Evolutionary conservation across 2,113 vertebrate genomes (phyloP), one percentile per base, ranked within the genome.

Genomic region (Zeus faber): DNA sequence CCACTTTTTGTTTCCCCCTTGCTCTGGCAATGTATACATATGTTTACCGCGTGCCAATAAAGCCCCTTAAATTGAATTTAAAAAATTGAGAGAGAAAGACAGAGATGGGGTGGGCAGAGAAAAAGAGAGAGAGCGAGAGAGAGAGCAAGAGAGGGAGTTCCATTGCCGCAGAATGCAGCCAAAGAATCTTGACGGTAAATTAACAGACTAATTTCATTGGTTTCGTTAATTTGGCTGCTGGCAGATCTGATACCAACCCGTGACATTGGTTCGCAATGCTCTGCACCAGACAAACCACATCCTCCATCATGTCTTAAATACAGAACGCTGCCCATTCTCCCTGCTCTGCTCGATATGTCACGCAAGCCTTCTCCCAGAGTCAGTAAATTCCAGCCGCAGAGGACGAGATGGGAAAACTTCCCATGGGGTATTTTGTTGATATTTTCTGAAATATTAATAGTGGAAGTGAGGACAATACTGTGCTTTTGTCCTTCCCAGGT

Each of bases 171-270:
- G 54, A 50, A 29, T 57, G 49, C 59, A 55, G 24, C 52, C 43
- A 62, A 47, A 67, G 67, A 67, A 70, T 62, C 63, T 50, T n/a
- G 35, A 54, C 66, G 65, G 49, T 40, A 74, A 81, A 78, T 69
- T 71, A 58, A 78, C 71, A 67, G 63, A 72, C 70, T 84, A 84
- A 84, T 84, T 80, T 72, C 76, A 68, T 76, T 72, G 72, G 74
- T 81, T 72, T 74, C 8, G 48, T 73, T 85, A 63, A 84, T 84
- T 79, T 67, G 59, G 70, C 70, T 66, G 61, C 50, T 67, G 72
- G 62, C 58, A 62, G 61, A 78, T 82, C 77, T 70, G 81, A 76
- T 79, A 62, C 51, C 33, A 26, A 43, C 59, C 67, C 59, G 22
- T 84, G 76, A 81, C 79, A 77, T 70, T 72, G 66, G 74, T 82